Evolutionary conservation across 2,113 vertebrate species (phyloP).

Genomic region (Eublepharis macularius): DNA sequence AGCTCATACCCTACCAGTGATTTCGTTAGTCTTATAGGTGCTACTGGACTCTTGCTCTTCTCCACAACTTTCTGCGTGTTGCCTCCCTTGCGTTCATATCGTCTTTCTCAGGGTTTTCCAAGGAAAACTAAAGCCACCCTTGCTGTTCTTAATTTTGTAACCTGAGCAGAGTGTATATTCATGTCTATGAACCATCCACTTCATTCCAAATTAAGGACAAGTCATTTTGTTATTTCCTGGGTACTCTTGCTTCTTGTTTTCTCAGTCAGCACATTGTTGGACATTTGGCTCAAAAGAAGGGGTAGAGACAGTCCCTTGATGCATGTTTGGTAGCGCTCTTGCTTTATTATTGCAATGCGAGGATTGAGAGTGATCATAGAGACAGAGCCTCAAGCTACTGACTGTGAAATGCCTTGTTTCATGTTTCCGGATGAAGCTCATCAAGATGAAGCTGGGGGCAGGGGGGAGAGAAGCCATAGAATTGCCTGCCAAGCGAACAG

Average conservation of each 20-base stretch:
- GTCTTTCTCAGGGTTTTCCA: not conserved
- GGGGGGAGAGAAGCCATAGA: not conserved
- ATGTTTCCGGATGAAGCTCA: conserved; percentile 5
- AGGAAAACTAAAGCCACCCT: not conserved
- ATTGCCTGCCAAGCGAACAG: not conserved
- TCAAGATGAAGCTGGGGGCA: conserved; percentile 18
- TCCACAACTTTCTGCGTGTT: not conserved
- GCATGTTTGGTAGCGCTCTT: conserved; percentile 1
- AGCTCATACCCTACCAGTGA: too few relatives aligned
- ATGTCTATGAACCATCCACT: not conserved
- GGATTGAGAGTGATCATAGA: conserved; percentile 9
- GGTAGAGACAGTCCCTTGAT: conserved; percentile 20
- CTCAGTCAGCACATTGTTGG: not conserved
- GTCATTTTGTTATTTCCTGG: not conserved
- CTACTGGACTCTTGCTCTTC: too few relatives aligned
- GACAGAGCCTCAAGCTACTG: not conserved
- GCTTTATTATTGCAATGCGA: conserved; percentile 32
- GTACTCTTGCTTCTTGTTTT: not conserved
- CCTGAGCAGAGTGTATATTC: not conserved
- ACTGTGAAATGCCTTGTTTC: conserved; percentile 6
- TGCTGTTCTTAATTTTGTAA: not conserved
- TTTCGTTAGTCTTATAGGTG: too few relatives aligned
- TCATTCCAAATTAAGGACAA: not conserved
- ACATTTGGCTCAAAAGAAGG: not conserved
- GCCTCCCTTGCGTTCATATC: not conserved